Conservation (phyloP, 1,140 invertebrate species). For the Cheumatopsyche charites region DNA sequence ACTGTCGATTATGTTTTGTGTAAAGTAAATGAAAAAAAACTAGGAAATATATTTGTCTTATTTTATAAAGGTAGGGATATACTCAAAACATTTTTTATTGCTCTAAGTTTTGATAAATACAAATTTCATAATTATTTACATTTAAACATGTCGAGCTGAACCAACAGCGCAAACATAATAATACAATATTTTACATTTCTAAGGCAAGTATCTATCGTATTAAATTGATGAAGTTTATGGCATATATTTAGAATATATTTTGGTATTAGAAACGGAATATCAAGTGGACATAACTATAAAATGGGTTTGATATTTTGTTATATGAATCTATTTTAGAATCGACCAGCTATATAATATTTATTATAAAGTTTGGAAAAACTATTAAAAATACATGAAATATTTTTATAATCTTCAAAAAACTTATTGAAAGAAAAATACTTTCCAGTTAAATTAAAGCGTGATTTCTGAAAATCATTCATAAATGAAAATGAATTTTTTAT, state of each 20-base stretch:
- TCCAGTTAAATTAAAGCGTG: too few species aligned
- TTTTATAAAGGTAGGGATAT: neutral
- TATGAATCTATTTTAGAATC: too few species aligned
- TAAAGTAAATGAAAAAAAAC: too few species aligned
- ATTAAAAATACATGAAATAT: too few species aligned
- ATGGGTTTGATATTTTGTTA: neutral
- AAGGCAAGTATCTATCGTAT: constrained; percentile 43
- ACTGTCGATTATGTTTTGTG: neutral
- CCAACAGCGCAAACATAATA: constrained; percentile 43
- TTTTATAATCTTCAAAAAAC: too few species aligned
- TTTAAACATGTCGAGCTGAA: constrained; percentile 44
- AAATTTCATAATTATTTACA: constrained; percentile 47
- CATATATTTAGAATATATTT: constrained; percentile 45
- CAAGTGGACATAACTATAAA: neutral
- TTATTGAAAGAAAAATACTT: too few species aligned
- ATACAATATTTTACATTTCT: constrained; percentile 37
- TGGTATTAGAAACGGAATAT: neutral
- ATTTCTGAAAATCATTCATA: neutral
- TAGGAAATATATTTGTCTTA: neutral
- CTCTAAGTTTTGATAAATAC: constrained; percentile 48
- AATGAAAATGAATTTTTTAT: neutral
- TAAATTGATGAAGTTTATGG: constrained; percentile 36
- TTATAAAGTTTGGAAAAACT: neutral
- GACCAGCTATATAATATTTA: constrained; percentile 4
- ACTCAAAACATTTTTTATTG: constrained; percentile 43